Evolutionary conservation across 2,797 vertebrate genomes (phyloP), one percentile per base, ranked within the genome.

Genomic region (Streptopelia turtur): DNA sequence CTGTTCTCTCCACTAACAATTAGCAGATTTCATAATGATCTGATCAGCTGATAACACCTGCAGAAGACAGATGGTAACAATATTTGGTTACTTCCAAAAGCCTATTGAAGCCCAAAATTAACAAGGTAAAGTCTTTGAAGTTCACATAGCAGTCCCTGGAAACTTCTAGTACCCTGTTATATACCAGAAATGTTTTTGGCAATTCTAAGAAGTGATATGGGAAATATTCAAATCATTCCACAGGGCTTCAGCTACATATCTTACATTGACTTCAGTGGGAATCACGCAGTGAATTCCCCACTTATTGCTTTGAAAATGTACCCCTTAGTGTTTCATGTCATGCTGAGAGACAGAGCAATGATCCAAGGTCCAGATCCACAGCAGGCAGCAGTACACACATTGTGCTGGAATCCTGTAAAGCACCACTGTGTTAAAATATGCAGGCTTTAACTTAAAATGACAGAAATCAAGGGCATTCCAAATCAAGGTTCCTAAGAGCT

Each of bases 401-500:
- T 55, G 95, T 94, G 71, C 80, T 2, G 10, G 86, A 89, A 74
- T 20, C n/a, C 94, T 94, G 95, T 22, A 80, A 95, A 87, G 86
- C 80, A 94, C 52, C 63, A 90, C 89, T 72, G 43, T 18, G 85
- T 63, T 94, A 94, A 96, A 95, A 93, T 95, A 95, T 95, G 81
- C 93, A 92, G n/a, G 27, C 45, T 96, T 91, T 90, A 90, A 91
- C 69, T 96, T 91, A 89, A 96, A 96, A 95, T 96, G 77, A 74
- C 88, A 87, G 74, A 96, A 95, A 94, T 94, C 93, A 96, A 96
- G 94, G 95, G 80, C 83, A 91, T 91, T 97, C 64, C 74, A 90
- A 95, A 96, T 93, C 47, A 93, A 93, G 60, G 77, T 33, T 96
- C 77, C 63, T 74, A 68, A 35, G 5, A 66, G 39, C 47, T 68